Evolutionary conservation across 1,140 invertebrate genomes (phyloP), one percentile per base, ranked within the genome.

Genomic region (Mizuhopecten yessoensis): DNA sequence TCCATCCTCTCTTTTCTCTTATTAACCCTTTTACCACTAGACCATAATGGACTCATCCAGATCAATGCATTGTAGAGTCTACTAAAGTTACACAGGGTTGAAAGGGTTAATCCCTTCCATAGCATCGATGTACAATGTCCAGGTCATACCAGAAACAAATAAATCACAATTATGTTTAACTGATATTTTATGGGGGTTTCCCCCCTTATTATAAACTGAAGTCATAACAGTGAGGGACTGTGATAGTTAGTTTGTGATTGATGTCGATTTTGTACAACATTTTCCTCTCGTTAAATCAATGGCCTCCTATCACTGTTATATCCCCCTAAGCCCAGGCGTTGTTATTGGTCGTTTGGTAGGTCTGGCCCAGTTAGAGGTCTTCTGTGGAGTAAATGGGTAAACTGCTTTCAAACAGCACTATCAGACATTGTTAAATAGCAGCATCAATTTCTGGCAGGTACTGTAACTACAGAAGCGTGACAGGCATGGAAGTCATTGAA

Each of bases 231-330:
- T 17, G 9, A n/a, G 9, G 29, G 57, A 29, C 42, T 29, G 23
- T 29, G n/a, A n/a, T 75, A 75, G 57, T 13, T 20, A 49, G 45
- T 5, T n/a, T 29, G 9, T 75, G 23, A 75, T 75, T 75, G 57
- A 75, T 75, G n/a, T 29, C 23, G 29, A n/a, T 75, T 29, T 49
- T 49, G 13, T 49, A 49, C 45, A 49, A 29, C n/a, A 29, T 75
- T 75, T 75, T 75, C n/a, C 17, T 29, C 57, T 75, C 57, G 17
- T 75, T 75, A 75, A 75, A 75, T 75, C 57, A 75, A 75, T 75
- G 57, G 57, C 23, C n/a, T 23, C 57, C 57, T 29, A n/a, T 49
- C 45, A 2, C 20, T 45, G 1, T 45, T 29, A 29, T 29, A 75
- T 75, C 57, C 57, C n/a, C 57, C 15, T 75, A 29, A 75, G 57